A percentile compares a stretch with the other conserved stretches of the same genome.
phyloP scores from a whole-genome alignment of 2,888 invertebrate genomes.

The Rhagonycha lutea region DNA sequence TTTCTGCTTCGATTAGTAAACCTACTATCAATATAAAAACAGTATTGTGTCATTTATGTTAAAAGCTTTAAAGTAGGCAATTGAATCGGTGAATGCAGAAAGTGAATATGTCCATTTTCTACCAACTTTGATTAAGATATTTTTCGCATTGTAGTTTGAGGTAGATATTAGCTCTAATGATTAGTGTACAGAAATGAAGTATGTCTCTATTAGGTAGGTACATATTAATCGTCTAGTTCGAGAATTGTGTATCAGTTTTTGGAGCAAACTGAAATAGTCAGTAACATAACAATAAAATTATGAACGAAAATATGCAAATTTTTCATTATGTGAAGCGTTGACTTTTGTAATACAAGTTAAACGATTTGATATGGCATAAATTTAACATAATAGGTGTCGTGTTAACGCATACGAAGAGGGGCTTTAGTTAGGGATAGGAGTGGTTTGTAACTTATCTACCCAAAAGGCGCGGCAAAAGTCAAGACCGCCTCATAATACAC shows the following conservation, averaged over 20 bases:
- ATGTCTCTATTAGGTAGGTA: too few species aligned
- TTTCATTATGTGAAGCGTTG: conserved; percentile 36
- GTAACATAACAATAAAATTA: conserved; percentile 17
- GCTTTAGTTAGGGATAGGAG: conserved; percentile 30
- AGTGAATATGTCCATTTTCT: too few species aligned
- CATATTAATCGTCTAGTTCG: too few species aligned
- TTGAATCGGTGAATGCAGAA: too few species aligned
- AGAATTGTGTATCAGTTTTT: not conserved
- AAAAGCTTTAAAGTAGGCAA: too few species aligned
- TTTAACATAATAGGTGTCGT: conserved; percentile 42
- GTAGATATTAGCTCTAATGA: too few species aligned
- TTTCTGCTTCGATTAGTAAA: too few species aligned
- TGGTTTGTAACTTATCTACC: conserved; percentile 38
- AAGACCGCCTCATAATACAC: conserved; percentile 28
- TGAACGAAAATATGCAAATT: conserved; percentile 39
- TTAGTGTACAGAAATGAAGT: too few species aligned
- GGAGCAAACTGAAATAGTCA: not conserved
- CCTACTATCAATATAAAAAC: too few species aligned
- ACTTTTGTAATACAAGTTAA: conserved; percentile 42
- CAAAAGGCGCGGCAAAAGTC: conserved; percentile 27
- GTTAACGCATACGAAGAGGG: conserved; percentile 33
- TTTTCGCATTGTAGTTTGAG: too few species aligned
- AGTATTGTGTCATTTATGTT: too few species aligned
- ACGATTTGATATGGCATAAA: conserved; percentile 44
- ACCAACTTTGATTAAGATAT: too few species aligned